Percentiles rank a stretch among this genome's conserved stretches.
Evolutionary conservation across 2,888 invertebrate genomes (phyloP).

Genomic region (Sphinx pinastri): DNA sequence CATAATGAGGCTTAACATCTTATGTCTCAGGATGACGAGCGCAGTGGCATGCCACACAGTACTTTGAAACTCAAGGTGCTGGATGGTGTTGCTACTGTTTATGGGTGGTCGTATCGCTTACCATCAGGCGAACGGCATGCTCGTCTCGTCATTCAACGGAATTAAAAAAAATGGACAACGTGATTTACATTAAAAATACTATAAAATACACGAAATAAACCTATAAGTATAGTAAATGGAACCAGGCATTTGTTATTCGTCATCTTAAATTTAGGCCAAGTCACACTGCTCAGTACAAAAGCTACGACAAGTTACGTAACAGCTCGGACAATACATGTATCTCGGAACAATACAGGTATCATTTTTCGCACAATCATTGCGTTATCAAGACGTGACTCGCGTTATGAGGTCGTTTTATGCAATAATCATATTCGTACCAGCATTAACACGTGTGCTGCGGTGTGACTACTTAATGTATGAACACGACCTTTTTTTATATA

Average conservation of each 20-base stretch:
- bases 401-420: constrained; percentile 33
- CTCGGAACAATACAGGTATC: constrained; percentile 27
- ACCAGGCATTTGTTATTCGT: background rate
- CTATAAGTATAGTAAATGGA: too few species aligned
- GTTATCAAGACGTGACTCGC: constrained; percentile 31
- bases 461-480: constrained; percentile 4
- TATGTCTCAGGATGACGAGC: too few species aligned
- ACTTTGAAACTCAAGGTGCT: too few species aligned
- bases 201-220: too few species aligned
- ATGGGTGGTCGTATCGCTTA: too few species aligned
- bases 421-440: constrained; percentile 27
- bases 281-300: background rate
- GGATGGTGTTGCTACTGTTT: too few species aligned
- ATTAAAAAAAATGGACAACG: too few species aligned
- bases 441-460: constrained; percentile 19
- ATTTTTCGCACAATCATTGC: constrained; percentile 32
- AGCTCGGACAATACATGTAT: constrained; percentile 26
- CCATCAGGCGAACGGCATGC: too few species aligned
- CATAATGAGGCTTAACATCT: too few species aligned
- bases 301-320: constrained; percentile 28
- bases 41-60: too few species aligned
- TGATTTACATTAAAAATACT: too few species aligned
- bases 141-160: too few species aligned
- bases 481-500: background rate
- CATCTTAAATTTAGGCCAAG: constrained; percentile 2